A percentile compares a stretch with the other conserved stretches of the same genome.
phyloP scores from a whole-genome alignment of 1,140 invertebrate species.

The Pseudobourletiella spinata region DNA sequence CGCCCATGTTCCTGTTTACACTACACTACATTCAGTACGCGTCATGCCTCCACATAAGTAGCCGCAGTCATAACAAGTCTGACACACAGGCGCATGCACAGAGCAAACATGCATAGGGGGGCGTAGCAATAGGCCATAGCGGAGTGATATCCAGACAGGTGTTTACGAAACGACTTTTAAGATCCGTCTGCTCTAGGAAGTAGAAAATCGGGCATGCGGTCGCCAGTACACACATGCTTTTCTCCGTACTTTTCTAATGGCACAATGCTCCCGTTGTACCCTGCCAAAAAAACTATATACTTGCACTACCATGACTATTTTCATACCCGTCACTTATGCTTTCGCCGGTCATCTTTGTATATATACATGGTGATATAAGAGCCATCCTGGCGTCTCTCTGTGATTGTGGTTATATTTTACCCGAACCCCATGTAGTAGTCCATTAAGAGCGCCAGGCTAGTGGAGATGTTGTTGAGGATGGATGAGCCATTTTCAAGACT shows the following conservation, averaged over 20 bases:
- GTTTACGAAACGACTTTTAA: no score
- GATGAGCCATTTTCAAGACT: conserved; percentile 16
- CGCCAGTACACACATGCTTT: no score
- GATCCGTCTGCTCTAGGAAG: no score
- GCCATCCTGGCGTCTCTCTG: no score
- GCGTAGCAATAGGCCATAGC: no score
- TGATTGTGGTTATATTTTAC: neutral
- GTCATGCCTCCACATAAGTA: neutral
- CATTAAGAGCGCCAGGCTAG: neutral
- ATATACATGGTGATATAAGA: no score
- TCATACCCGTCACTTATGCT: no score
- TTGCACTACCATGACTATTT: neutral
- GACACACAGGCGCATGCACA: neutral
- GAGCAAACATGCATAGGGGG: neutral
- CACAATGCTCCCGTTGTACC: neutral
- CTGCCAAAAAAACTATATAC: neutral
- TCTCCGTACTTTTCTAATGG: neutral
- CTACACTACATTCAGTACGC: neutral
- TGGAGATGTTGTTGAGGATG: neutral
- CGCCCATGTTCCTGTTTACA: neutral
- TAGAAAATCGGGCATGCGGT: no score
- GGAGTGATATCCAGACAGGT: no score
- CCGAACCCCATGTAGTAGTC: neutral
- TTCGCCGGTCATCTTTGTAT: neutral
- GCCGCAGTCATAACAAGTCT: neutral